These are phyloP conservation scores for Tinea semifulvella DNA, from an alignment of 2,888 invertebrate species.

Conservation along the genomic window DNA sequence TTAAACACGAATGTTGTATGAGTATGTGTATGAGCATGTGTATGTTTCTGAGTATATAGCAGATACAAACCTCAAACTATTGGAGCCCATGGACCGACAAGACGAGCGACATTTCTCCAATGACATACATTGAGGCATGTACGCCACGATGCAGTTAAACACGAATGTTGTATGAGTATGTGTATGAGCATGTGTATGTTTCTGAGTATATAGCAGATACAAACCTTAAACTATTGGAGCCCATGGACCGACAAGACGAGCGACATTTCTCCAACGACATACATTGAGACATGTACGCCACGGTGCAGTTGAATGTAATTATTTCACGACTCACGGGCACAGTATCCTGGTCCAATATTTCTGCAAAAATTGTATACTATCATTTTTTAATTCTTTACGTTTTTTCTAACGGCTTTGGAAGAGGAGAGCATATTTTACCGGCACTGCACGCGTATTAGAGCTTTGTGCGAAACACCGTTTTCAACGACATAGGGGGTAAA, in stretches of 20 bases:
- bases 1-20: slow-evolving; percentile 85
- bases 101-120: slow-evolving; percentile 85
- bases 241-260: slow-evolving; percentile 83
- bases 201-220: too few relatives aligned
- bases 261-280: slow-evolving; percentile 89
- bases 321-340: slow-evolving; percentile 68
- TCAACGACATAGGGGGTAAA: too few relatives aligned
- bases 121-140: slow-evolving; percentile 88
- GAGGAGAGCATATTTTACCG: too few relatives aligned
- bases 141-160: slow-evolving; percentile 91
- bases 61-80: slow-evolving; percentile 69
- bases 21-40: too few relatives aligned
- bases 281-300: slow-evolving; percentile 90
- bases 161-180: too few relatives aligned
- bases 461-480: too few relatives aligned
- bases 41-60: too few relatives aligned
- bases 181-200: too few relatives aligned
- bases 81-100: slow-evolving; percentile 85
- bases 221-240: slow-evolving; percentile 72
- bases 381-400: too few relatives aligned
- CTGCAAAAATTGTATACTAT: too few relatives aligned
- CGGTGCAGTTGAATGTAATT: slow-evolving; percentile 87
- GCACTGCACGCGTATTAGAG: too few relatives aligned
- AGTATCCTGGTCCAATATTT: slow-evolving; percentile 72
- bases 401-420: too few relatives aligned